Conservation (phyloP, 1,140 invertebrate genomes). For the Sycobia sp. region DNA sequence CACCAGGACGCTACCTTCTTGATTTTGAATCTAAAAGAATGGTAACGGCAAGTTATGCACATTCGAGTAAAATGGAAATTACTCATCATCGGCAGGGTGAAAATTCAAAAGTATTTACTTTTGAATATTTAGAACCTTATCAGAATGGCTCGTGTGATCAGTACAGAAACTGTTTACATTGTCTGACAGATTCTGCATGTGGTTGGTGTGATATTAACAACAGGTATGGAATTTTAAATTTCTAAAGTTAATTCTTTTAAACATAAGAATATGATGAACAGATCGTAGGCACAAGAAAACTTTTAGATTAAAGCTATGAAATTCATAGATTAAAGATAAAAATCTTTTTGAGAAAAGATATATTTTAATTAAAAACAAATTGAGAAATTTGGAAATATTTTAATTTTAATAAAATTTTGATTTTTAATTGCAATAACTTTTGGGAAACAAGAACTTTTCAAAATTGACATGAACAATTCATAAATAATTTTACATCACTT, state of each 20-base stretch:
- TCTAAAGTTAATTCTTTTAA: too few relatives aligned
- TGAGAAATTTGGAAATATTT: too few relatives aligned
- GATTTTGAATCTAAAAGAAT: constrained; percentile 72
- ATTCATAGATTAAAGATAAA: too few relatives aligned
- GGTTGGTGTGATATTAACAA: constrained; percentile 84
- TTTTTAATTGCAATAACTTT: too few relatives aligned
- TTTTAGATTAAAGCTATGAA: too few relatives aligned
- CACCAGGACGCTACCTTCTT: constrained; percentile 68
- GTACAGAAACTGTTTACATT: constrained; percentile 85
- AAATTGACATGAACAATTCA: background rate
- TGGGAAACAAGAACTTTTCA: too few relatives aligned
- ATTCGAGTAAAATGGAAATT: constrained; percentile 80
- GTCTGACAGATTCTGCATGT: constrained; percentile 85
- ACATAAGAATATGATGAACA: too few relatives aligned
- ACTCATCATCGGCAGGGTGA: constrained; percentile 74
- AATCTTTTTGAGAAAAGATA: too few relatives aligned
- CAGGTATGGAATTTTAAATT: constrained; percentile 58
- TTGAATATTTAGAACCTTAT: constrained; percentile 88
- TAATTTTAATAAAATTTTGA: background rate
- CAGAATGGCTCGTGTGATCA: constrained; percentile 76
- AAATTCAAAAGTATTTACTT: constrained; percentile 80
- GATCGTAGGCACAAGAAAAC: too few relatives aligned
- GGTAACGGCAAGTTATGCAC: constrained; percentile 59
- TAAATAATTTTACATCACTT: constrained; percentile 27
- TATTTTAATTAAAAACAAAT: too few relatives aligned